Evolutionary conservation across 1,140 invertebrate species (phyloP).

Genomic region (Galendromus occidentalis): DNA sequence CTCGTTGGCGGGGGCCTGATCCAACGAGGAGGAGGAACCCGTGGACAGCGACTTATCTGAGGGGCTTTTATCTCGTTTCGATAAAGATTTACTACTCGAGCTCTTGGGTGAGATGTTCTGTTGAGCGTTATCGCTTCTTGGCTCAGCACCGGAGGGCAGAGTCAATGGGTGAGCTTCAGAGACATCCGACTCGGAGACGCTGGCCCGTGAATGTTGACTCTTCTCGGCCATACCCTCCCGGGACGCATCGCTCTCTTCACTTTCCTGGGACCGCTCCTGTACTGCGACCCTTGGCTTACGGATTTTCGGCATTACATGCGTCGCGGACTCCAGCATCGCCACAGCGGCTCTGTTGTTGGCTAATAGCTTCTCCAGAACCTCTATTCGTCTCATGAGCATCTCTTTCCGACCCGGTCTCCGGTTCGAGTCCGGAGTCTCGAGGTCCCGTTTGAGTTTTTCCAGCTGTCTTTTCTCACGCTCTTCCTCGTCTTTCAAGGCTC

Average conservation of each 20-base stretch:
- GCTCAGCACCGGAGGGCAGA: neutral
- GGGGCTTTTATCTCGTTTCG: neutral
- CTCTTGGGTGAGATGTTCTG: neutral
- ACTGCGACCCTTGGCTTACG: neutral
- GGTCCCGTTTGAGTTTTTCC: neutral
- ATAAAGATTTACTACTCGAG: neutral
- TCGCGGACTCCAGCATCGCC: neutral
- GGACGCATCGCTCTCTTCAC: constrained; percentile 2
- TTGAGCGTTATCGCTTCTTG: neutral
- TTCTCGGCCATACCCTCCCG: neutral
- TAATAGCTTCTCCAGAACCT: constrained; percentile 4
- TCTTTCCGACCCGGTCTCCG: constrained; percentile 5
- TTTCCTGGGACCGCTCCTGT: neutral
- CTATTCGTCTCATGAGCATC: neutral
- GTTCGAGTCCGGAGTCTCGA: neutral
- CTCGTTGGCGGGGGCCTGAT: neutral
- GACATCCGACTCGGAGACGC: neutral
- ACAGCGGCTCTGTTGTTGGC: constrained; percentile 3
- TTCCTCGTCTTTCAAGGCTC: neutral
- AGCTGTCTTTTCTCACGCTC: neutral
- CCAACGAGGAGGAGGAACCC: neutral
- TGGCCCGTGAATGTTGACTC: neutral
- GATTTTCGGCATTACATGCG: constrained; percentile 1
- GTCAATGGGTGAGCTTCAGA: neutral
- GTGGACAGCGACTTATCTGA: neutral